phyloP scores from a whole-genome alignment of 2,888 invertebrate species.

The Branchellion lobata region DNA sequence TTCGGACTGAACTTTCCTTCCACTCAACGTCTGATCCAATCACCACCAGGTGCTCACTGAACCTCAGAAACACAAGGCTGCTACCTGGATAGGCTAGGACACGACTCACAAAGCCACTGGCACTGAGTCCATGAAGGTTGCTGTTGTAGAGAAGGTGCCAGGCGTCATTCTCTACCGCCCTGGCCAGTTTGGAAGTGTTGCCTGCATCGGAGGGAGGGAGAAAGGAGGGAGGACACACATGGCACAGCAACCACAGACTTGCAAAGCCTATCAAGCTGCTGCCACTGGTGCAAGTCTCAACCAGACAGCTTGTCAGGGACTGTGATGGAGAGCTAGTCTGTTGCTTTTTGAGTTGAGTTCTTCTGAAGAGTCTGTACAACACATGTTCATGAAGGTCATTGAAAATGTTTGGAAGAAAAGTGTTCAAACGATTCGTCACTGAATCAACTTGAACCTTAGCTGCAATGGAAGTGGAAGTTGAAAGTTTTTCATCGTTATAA shows the following conservation, averaged over 20 bases:
- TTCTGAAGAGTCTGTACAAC: conserved; percentile 28
- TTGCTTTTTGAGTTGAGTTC: conserved; percentile 28
- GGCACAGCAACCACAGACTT: conserved; percentile 29
- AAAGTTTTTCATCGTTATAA: background rate
- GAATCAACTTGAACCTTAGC: background rate
- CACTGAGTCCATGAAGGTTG: conserved; percentile 80
- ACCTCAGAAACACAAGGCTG: conserved; percentile 18
- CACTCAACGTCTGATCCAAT: conserved; percentile 30
- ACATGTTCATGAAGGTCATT: conserved; percentile 37
- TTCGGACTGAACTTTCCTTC: conserved; percentile 67
- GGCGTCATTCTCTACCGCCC: conserved; percentile 23
- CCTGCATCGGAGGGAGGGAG: conserved; percentile 28
- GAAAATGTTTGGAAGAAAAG: background rate
- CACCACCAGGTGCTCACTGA: background rate
- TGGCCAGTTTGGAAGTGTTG: conserved; percentile 20
- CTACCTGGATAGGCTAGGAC: conserved; percentile 21
- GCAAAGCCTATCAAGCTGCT: conserved; percentile 9
- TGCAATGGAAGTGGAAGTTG: background rate
- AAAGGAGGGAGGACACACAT: conserved; percentile 7
- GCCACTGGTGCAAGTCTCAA: background rate
- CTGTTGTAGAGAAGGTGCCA: conserved; percentile 73
- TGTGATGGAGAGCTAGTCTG: background rate
- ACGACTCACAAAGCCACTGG: conserved; percentile 68
- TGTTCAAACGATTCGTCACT: background rate
- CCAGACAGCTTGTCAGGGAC: background rate